A percentile compares a stretch with the other conserved stretches of the same genome.
Evolutionary conservation across 2,113 vertebrate genomes (phyloP).

Genomic region (Condylura cristata): DNA sequence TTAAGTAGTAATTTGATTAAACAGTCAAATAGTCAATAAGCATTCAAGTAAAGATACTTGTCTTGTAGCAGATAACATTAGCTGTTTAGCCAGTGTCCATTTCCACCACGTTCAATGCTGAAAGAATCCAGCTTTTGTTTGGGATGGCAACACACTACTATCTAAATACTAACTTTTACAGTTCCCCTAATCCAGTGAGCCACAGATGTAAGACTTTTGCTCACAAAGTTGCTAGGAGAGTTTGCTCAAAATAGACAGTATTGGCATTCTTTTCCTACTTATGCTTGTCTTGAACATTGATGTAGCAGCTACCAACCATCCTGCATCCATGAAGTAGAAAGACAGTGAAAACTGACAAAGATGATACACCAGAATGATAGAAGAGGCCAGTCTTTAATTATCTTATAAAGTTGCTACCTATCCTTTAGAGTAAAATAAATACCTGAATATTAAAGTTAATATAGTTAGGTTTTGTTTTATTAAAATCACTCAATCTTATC

Average conservation of each 20-base stretch:
- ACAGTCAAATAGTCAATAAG: neutral
- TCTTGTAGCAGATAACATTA: neutral
- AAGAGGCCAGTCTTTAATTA: neutral
- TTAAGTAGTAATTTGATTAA: conserved; percentile 34
- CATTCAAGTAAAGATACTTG: neutral
- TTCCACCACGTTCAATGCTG: neutral
- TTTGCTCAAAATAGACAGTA: neutral
- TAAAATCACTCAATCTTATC: neutral
- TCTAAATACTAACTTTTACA: conserved; percentile 5
- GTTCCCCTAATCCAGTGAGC: neutral
- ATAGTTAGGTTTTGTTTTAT: neutral
- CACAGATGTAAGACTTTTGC: neutral
- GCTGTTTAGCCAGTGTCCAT: neutral
- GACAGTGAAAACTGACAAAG: neutral
- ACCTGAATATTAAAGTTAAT: neutral
- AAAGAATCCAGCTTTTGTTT: conserved; percentile 50
- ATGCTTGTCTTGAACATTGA: neutral
- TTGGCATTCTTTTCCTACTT: neutral
- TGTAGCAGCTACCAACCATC: neutral
- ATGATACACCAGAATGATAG: neutral
- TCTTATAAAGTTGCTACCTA: neutral
- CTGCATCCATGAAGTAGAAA: neutral
- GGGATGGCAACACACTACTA: neutral
- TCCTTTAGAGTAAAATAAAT: conserved; percentile 32
- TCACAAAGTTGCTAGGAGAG: neutral